These are phyloP conservation scores for Lasiurus cinereus DNA, from an alignment of 2,113 vertebrate genomes.

Conservation along the genomic window DNA sequence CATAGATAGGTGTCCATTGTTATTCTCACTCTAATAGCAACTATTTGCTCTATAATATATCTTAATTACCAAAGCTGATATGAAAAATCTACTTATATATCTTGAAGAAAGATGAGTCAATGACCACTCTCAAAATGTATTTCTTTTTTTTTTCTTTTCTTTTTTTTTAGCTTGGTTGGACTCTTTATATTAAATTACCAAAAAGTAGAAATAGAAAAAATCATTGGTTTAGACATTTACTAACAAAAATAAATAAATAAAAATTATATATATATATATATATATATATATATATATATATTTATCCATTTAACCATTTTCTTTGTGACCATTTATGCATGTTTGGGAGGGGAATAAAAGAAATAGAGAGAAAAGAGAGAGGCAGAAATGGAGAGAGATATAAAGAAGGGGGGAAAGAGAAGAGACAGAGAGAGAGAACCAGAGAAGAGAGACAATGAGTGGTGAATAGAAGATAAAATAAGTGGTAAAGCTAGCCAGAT, in stretches of 20 bases:
- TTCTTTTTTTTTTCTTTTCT: too few relatives aligned
- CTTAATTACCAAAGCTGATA: background rate
- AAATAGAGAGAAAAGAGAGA: background rate
- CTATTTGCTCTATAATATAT: background rate
- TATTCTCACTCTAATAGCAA: background rate
- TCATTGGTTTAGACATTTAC: background rate
- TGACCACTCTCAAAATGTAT: background rate
- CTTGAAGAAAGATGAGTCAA: background rate
- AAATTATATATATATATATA: too few relatives aligned
- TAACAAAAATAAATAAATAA: background rate
- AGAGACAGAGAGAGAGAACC: background rate
- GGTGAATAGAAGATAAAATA: background rate
- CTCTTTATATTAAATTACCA: background rate
- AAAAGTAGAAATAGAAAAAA: background rate
- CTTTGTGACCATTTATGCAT: background rate
- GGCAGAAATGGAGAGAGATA: background rate
- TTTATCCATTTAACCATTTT: background rate
- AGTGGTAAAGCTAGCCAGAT: background rate
- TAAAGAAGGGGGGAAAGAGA: too few relatives aligned
- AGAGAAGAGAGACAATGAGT: background rate
- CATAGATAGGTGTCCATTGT: background rate
- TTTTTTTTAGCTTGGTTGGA: background rate
- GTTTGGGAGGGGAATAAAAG: background rate
- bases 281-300: too few relatives aligned
- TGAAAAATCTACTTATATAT: background rate